A percentile compares a stretch with the other conserved stretches of the same genome.
Evolutionary conservation across 2,888 invertebrate genomes (phyloP).

Genomic region (Cynaeus angustus): DNA sequence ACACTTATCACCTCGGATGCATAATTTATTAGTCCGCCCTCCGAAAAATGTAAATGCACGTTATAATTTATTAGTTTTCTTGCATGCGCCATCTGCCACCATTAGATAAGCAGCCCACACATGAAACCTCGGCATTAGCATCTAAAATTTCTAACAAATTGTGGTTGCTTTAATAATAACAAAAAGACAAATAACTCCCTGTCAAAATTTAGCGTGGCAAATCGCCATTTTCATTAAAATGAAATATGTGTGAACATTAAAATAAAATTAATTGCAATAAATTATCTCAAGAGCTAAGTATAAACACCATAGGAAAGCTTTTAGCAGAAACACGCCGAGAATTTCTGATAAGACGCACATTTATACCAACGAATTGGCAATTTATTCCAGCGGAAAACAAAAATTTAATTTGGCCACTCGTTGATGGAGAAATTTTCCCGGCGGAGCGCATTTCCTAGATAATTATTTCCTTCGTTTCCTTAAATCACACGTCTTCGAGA

Average conservation of each 20-base stretch:
- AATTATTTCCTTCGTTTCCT: slow-evolving; percentile 34
- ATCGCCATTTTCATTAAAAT: slow-evolving; percentile 55
- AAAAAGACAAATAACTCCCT: slow-evolving; percentile 44
- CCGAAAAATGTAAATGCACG: slow-evolving; percentile 18
- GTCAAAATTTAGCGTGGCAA: slow-evolving; percentile 54
- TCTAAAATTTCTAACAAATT: slow-evolving; percentile 37
- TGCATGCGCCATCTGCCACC: slow-evolving; percentile 12
- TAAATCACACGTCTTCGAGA: slow-evolving; percentile 21
- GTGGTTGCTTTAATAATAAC: slow-evolving; percentile 20
- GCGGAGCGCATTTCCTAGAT: slow-evolving; percentile 1
- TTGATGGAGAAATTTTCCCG: slow-evolving; percentile 18
- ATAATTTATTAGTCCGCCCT: not conserved
- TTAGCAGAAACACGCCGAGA: slow-evolving; percentile 45
- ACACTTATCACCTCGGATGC: not conserved
- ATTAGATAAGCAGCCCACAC: slow-evolving; percentile 33
- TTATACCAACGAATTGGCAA: slow-evolving; percentile 42
- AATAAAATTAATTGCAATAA: slow-evolving; percentile 52
- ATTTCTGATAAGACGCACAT: slow-evolving; percentile 49
- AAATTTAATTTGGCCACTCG: slow-evolving; percentile 40
- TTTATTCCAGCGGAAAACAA: slow-evolving; percentile 44
- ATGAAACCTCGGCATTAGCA: slow-evolving; percentile 38
- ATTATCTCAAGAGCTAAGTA: slow-evolving; percentile 46
- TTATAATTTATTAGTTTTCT: slow-evolving; percentile 8
- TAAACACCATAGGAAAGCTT: slow-evolving; percentile 47
- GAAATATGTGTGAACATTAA: slow-evolving; percentile 52